These are phyloP conservation scores for Cataglyphis altisquamis DNA, from an alignment of 2,888 invertebrate species.

Conservation along the genomic window DNA sequence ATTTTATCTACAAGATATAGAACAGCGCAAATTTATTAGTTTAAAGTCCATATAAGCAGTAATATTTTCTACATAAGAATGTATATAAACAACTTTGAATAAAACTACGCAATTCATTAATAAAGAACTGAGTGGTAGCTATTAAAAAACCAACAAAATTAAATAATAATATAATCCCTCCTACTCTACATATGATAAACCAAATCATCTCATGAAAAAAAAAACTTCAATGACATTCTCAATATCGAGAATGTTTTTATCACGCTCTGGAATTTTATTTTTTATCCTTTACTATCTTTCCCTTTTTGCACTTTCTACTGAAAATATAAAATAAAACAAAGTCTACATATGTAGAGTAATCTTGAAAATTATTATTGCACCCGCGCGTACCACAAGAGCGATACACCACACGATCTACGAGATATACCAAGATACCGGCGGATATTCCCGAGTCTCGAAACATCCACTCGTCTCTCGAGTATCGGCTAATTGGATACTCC, in stretches of 20 bases:
- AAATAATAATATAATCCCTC: constrained; percentile 54
- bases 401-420: constrained; percentile 24
- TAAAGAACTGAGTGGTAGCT: background rate
- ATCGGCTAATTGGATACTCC: constrained; percentile 78
- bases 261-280: constrained; percentile 9
- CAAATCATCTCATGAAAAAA: constrained; percentile 65
- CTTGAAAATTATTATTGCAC: constrained; percentile 34
- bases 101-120: background rate
- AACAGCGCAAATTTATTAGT: background rate
- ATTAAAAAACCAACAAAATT: constrained; percentile 36
- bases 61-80: constrained; percentile 1
- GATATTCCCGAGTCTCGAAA: constrained; percentile 63
- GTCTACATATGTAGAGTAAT: constrained; percentile 20
- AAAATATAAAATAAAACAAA: constrained; percentile 35
- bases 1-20: background rate
- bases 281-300: background rate
- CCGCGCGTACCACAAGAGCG: background rate
- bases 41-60: background rate
- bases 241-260: background rate
- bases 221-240: constrained; percentile 1
- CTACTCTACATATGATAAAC: constrained; percentile 53
- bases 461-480: constrained; percentile 66
- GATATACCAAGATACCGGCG: constrained; percentile 65
- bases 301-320: background rate
- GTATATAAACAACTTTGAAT: background rate